phyloP scores from a whole-genome alignment of 2,888 invertebrate species.

The Cheilosia vulpina region DNA sequence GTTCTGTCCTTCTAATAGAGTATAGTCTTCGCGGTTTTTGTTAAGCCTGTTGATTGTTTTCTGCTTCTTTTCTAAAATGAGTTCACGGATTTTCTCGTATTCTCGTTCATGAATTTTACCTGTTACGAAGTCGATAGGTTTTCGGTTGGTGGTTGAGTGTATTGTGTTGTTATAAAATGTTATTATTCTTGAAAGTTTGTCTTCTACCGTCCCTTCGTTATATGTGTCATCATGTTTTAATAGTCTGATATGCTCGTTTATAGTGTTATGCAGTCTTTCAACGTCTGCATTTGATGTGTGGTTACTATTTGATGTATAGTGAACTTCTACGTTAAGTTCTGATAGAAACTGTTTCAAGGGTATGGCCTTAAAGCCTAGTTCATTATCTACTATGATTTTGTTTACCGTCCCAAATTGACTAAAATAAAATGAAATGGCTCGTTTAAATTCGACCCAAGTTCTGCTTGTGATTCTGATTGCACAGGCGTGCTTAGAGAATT shows the following conservation, averaged over 20 bases:
- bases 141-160: slow-evolving; percentile 53
- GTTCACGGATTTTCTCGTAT: slow-evolving; percentile 58
- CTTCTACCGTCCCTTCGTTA: slow-evolving; percentile 65
- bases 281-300: slow-evolving; percentile 73
- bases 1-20: slow-evolving; percentile 9
- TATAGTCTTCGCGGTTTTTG: slow-evolving; percentile 28
- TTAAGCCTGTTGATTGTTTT: slow-evolving; percentile 39
- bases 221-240: slow-evolving; percentile 68
- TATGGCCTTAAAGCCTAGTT: slow-evolving; percentile 73
- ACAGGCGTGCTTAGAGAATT: slow-evolving; percentile 76
- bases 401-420: slow-evolving; percentile 59
- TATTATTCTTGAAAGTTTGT: slow-evolving; percentile 72
- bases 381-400: slow-evolving; percentile 67
- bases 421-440: slow-evolving; percentile 57
- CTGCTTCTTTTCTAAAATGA: slow-evolving; percentile 60
- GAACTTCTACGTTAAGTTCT: slow-evolving; percentile 56
- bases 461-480: slow-evolving; percentile 68
- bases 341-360: slow-evolving; percentile 66
- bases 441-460: slow-evolving; percentile 70
- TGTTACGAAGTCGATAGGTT: slow-evolving; percentile 72
- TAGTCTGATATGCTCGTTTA: slow-evolving; percentile 22
- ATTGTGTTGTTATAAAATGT: slow-evolving; percentile 74
- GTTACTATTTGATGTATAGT: slow-evolving; percentile 68
- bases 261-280: slow-evolving; percentile 71
- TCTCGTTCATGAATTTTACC: slow-evolving; percentile 60